Evolutionary conservation across 2,797 vertebrate species (phyloP), one percentile per base, ranked within the genome.

Genomic region (Hippocampus kuda): DNA sequence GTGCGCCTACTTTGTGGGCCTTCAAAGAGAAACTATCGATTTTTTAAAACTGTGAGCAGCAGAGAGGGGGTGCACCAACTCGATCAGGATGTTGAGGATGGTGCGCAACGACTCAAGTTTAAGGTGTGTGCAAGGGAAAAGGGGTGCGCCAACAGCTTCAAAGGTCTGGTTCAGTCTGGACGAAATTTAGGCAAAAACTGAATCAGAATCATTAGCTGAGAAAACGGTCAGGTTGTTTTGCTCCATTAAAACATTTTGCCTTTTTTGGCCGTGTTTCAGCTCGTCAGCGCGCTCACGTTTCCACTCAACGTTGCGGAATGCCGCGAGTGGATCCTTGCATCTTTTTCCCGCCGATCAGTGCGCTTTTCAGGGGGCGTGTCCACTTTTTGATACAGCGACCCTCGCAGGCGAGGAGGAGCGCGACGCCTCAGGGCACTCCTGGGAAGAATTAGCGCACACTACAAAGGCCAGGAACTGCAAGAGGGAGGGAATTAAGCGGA

Each of bases 371-470:
- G 57, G 27, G 57, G 27, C 5, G 57, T 20, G 57, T 30, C 57
- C 57, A 34, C 26, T 18, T 6, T 59, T 60, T 60, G 2, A 30
- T 20, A 60, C 57, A 60, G 57, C 57, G 20, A 60, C 57, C 57
- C 57, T 27, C 5, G 26, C 57, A 34, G 57, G 57, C 15, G 27
- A 34, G 57, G 57, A 60, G 57, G 57, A 34, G 57, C 5, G 27
- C 41, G 11, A 46, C 72, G 42, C 79, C 76, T 65, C 13, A 41
- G 68, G 76, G 72, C 75, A 26, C 76, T 81, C 61, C 85, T 87
- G 83, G 81, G 81, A 84, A 83, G 83, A 84, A 86, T 86, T 86
- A 85, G 71, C 34, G 68, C 67, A 2, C 6, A 80, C 80, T 79
- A 83, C 85, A 88, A 86, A 87, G 81, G 41, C 64, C 4, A 26